phyloP scores from a whole-genome alignment of 92 coral and sea anemone species.

The Virgularia gustaviana region DNA sequence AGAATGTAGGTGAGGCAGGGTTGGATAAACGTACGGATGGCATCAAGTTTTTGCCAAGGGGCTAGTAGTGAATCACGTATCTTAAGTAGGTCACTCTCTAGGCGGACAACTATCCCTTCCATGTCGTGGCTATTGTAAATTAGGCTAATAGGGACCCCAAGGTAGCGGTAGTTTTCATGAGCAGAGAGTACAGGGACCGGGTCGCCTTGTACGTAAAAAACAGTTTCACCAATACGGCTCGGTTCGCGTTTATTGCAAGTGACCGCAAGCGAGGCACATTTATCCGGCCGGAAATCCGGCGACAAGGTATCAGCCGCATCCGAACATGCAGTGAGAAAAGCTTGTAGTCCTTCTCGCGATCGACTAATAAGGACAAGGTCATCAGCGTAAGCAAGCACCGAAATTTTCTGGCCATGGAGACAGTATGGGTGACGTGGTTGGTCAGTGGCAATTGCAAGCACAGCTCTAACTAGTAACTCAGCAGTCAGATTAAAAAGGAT shows the following conservation, averaged over 20 bases:
- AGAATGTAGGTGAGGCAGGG: conserved; percentile 9
- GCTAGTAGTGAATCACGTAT: neutral
- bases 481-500: neutral
- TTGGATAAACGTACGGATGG: conserved; percentile 4
- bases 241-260: neutral
- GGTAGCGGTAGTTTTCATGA: neutral
- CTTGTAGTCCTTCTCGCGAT: neutral
- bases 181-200: neutral
- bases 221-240: neutral
- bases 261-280: neutral
- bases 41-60: conserved; percentile 5
- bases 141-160: conserved; percentile 1
- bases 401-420: neutral
- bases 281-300: neutral
- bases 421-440: neutral
- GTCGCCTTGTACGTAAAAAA: neutral
- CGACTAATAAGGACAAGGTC: neutral
- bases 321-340: neutral
- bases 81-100: neutral
- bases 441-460: neutral
- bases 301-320: neutral
- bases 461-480: neutral
- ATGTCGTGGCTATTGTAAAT: neutral
- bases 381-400: neutral
- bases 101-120: neutral